Percentiles rank a stretch among this genome's conserved stretches.
Evolutionary conservation across 2,113 vertebrate genomes (phyloP).

Genomic region (Genyomyrus donnyi): DNA sequence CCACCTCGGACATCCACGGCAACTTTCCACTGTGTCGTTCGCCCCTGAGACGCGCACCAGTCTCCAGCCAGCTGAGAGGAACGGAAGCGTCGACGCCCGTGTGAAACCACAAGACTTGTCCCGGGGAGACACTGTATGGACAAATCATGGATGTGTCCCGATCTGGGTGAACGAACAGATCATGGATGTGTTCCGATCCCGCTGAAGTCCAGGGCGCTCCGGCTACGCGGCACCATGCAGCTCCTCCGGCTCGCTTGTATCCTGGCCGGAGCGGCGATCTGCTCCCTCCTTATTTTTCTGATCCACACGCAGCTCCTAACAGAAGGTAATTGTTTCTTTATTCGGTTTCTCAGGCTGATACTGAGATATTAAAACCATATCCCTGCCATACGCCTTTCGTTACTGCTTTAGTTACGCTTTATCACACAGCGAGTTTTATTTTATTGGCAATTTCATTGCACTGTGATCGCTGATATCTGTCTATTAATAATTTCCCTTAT

Average conservation of each 20-base stretch:
- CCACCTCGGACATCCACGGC: neutral
- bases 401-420: neutral
- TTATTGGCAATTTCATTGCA: neutral
- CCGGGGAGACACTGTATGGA: slow-evolving; percentile 17
- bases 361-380: neutral
- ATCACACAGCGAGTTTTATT: neutral
- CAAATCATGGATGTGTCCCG: slow-evolving; percentile 42
- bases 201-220: slow-evolving; percentile 65
- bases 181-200: slow-evolving; percentile 42
- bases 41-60: neutral
- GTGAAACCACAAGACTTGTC: neutral
- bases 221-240: slow-evolving; percentile 82
- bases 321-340: slow-evolving; percentile 78
- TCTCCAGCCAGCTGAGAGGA: neutral
- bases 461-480: neutral
- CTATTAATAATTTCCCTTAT: neutral
- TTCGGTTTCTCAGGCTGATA: neutral
- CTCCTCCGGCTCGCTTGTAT: slow-evolving; percentile 92
- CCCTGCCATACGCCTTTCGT: neutral
- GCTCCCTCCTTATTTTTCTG: slow-evolving; percentile 87
- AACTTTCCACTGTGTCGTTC: neutral
- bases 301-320: slow-evolving; percentile 90
- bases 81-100: neutral
- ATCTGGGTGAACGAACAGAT: slow-evolving; percentile 33
- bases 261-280: slow-evolving; percentile 88